Base-by-base conservation (phyloP, 2,113 vertebrate species). In the Chlamydotis undulata region DNA sequence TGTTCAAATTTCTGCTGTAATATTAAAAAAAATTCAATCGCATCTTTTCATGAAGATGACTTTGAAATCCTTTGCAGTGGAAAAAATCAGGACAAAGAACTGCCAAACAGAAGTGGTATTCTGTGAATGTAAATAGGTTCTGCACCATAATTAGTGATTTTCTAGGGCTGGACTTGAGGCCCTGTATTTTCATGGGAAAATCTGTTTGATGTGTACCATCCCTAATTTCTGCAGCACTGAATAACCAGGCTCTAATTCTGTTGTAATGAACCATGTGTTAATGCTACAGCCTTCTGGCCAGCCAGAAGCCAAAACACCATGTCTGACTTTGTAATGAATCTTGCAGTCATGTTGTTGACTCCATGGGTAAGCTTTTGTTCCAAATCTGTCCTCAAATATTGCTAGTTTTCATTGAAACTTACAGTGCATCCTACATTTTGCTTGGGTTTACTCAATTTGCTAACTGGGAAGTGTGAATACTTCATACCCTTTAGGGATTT, bases 281-380 rank as follows among this genome's bases (percentile, higher is more conserved):
- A 93, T 96, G 96, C 70, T 55, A 77, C 96, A 95, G 97, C 94
- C 94, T 92, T 59, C 73, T 89, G 96, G 75, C 93, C 89, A 39
- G 92, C 73, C 91, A 47, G 90, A 89, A 95, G 95, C 84, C 96
- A 96, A 45, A 96, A 45, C 39, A 83, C 95, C 94, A 53, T 63
- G 88, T 78, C 94, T 90, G 96, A 97, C 97, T 97, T 96, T 94
- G 96, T 89, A 56, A 92, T 87, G 95, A 96, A 96, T 97, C 96
- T 95, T 83, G 94, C 92, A 39, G 68, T 59, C 1, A 1, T 82
- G 96, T 78, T 95, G 93, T 93, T 95, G 82, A 83, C 94, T 89
- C 87, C 24, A 0, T 59, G 94, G 94, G 96, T 78, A 68, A 53
- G 81, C 90, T 95, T 96, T 97, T 94, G 96, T 96, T 77, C 73